Evolutionary conservation across 2,797 vertebrate genomes (phyloP), one percentile per base, ranked within the genome.

Genomic region (Parotocinclus haroldoi): DNA sequence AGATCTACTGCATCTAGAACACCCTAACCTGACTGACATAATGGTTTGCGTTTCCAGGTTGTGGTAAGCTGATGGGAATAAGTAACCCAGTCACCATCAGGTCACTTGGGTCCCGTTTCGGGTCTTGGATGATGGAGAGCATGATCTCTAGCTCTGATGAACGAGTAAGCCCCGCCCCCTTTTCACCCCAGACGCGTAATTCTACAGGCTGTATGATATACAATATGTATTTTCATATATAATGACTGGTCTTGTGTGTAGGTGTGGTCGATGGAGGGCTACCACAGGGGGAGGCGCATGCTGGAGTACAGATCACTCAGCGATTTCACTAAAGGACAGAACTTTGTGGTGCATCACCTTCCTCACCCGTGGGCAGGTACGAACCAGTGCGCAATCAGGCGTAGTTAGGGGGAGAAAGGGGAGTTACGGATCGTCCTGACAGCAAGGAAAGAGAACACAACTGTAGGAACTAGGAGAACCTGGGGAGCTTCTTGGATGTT

Each of bases 191-290:
- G n/a, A n/a, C n/a, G n/a, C n/a, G n/a, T n/a, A n/a, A n/a, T n/a
- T n/a, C n/a, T n/a, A n/a, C n/a, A n/a, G 27, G 27, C 27, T 27
- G 27, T 27, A 5, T 27, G 27, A 27, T 27, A 27, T 27, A 27
- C 5, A 5, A 27, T 27, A 27, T 5, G 27, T n/a, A n/a, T n/a
- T n/a, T n/a, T 5, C 27, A 5, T 27, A 2, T 2, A 27, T 27
- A 27, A 27, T 5, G 5, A 27, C 5, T 27, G 27, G 5, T 27
- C 61, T 38, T 53, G 51, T 59, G 12, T 62, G 40, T 27, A 96
- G 95, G 94, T 98, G 11, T 98, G 96, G 95, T 96, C 94, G 62
- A 96, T 98, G 96, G 96, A 98, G 1, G 95, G 96, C 0, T 98
- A 95, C 82, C 95, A 93, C 74, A 95, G 93, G 48, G 95, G 95